A percentile compares a stretch with the other conserved stretches of the same genome.
phyloP scores from a whole-genome alignment of 2,888 invertebrate genomes.

The Lycophotia porphyrea region DNA sequence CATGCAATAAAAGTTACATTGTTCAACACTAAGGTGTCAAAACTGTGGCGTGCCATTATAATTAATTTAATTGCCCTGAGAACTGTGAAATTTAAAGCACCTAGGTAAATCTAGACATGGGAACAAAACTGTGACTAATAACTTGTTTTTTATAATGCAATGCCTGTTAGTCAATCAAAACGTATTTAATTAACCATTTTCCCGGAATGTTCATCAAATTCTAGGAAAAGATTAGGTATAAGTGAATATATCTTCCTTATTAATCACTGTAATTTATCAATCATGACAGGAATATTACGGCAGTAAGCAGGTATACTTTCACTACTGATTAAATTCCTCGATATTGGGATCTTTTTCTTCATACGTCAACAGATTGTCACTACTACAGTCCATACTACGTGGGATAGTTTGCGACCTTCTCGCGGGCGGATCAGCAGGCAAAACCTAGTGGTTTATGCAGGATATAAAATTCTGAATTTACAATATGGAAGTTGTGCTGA shows the following conservation, averaged over 20 bases:
- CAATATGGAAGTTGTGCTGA: slow-evolving; percentile 8
- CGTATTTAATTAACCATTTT: not conserved
- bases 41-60: slow-evolving; percentile 34
- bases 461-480: slow-evolving; percentile 32
- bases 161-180: not conserved
- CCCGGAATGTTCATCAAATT: not conserved
- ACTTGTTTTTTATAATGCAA: not conserved
- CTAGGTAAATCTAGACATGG: slow-evolving; percentile 5
- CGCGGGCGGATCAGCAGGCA: not conserved
- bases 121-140: not conserved
- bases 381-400: not conserved
- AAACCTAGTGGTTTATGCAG: not conserved
- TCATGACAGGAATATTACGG: slow-evolving; percentile 22
- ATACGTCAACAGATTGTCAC: not conserved
- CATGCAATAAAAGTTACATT: slow-evolving; percentile 54
- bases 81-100: slow-evolving; percentile 36
- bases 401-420: not conserved
- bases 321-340: slow-evolving; percentile 1
- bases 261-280: slow-evolving; percentile 4
- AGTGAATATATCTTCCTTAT: slow-evolving; percentile 1
- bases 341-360: not conserved
- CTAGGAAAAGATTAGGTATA: slow-evolving; percentile 4
- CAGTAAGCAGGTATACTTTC: slow-evolving; percentile 35
- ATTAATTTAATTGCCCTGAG: slow-evolving; percentile 29
- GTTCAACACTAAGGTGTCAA: slow-evolving; percentile 49